Percentiles rank a stretch among this genome's conserved stretches.
These are phyloP conservation scores for Rhinolophus ferrumequinum DNA, from an alignment of 2,113 vertebrate species.

Conservation along the genomic window DNA sequence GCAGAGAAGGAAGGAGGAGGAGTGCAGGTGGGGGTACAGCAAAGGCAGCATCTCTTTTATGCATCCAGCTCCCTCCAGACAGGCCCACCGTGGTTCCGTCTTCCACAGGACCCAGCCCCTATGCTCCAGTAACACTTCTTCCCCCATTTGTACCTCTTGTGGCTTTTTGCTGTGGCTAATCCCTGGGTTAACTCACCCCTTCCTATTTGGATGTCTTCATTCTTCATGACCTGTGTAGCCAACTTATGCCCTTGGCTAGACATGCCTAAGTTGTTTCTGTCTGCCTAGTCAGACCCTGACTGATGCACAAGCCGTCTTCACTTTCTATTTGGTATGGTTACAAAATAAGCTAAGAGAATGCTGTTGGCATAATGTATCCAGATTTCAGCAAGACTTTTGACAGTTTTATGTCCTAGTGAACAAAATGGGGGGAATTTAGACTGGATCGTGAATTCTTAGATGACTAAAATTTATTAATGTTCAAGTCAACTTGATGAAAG, in stretches of 20 bases:
- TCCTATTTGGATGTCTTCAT: background rate
- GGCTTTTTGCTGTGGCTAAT: background rate
- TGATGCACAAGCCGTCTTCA: background rate
- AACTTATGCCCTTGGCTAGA: background rate
- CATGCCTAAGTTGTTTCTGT: background rate
- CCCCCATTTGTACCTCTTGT: background rate
- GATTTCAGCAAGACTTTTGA: constrained; percentile 26
- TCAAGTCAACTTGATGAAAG: background rate
- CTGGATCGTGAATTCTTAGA: background rate
- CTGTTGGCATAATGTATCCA: background rate
- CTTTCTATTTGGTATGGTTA: background rate
- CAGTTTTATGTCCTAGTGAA: background rate
- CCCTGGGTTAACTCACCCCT: background rate
- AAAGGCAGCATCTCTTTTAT: background rate
- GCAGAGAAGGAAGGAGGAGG: background rate
- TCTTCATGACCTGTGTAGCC: background rate
- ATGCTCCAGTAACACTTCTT: background rate
- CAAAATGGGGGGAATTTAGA: background rate
- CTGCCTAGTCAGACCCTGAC: background rate
- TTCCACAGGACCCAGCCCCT: background rate
- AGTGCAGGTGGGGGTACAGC: background rate
- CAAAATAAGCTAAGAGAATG: background rate
- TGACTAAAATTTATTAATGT: background rate
- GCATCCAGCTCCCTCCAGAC: background rate
- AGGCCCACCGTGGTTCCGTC: background rate